Percentiles rank a stretch among this genome's conserved stretches.
These are phyloP conservation scores for Trissolcus brochymenae DNA, from an alignment of 2,888 invertebrate genomes.

Conservation along the genomic window DNA sequence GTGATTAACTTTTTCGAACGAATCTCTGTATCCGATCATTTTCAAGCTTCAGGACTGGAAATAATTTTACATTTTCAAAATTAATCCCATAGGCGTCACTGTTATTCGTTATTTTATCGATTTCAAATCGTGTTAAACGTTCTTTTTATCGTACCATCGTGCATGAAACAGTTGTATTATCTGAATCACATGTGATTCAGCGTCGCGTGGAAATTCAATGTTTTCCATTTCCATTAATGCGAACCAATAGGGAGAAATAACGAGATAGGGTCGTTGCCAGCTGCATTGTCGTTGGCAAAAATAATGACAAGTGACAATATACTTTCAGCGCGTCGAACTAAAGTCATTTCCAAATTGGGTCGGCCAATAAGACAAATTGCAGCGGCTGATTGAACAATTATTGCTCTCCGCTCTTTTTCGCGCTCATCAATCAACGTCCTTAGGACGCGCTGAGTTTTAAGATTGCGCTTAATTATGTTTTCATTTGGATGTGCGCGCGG, in stretches of 20 bases:
- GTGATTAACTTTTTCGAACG: too few species aligned
- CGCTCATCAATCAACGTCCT: conserved; percentile 4
- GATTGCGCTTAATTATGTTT: background rate
- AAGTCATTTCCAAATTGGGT: conserved; percentile 55
- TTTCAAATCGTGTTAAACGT: conserved; percentile 17
- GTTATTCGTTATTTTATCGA: conserved; percentile 1
- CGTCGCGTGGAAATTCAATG: conserved; percentile 52
- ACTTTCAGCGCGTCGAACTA: conserved; percentile 30
- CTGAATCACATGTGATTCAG: conserved; percentile 50
- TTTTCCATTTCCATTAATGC: conserved; percentile 60
- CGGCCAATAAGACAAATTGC: conserved; percentile 31
- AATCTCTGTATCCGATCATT: too few species aligned
- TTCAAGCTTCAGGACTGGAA: too few species aligned
- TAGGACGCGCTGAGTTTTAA: background rate
- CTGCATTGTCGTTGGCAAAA: conserved; percentile 53
- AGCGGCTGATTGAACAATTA: conserved; percentile 30
- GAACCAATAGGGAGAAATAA: conserved; percentile 59
- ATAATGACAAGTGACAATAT: conserved; percentile 54
- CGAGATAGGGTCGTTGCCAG: conserved; percentile 59
- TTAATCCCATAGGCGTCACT: too few species aligned
- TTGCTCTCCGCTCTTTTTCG: conserved; percentile 8
- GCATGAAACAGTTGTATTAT: conserved; percentile 41
- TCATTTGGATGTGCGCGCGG: background rate
- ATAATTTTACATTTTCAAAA: too few species aligned
- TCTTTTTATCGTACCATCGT: conserved; percentile 39